Evolutionary conservation across 2,888 invertebrate genomes (phyloP), one percentile per base, ranked within the genome.

Genomic region (Neoascia interrupta): DNA sequence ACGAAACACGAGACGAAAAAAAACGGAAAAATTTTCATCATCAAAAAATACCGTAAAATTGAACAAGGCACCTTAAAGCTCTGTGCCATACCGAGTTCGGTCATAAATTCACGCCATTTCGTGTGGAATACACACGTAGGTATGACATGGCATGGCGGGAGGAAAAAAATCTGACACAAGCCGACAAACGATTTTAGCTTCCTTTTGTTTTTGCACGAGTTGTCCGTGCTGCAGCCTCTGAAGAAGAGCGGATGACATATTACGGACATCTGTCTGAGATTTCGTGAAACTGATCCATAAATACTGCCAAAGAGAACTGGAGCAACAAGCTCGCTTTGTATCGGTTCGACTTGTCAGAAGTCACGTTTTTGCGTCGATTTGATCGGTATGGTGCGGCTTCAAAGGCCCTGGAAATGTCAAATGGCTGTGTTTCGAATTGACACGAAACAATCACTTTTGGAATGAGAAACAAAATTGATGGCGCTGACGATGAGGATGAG

Each of bases 371-470:
- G 19, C 8, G 23, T 47, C 8, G 5, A 23, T 3, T 60, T 45
- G 49, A 49, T 19, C 37, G 37, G 13, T 18, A 39, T 28, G 31
- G 13, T 31, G 43, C 43, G 26, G 4, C 26, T 19, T n/a, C n/a
- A n/a, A n/a, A n/a, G n/a, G n/a, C n/a, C 47, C 16, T 51, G 51
- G 8, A 60, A 60, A 69, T 69, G 69, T 69, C 69, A 69, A 58
- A n/a, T 69, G 8, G 69, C 18, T 69, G 41, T 69, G 49, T 69
- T 58, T 60, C 69, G 51, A 60, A 60, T 69, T 69, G 58, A 60
- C 58, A 69, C 69, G 58, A 69, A 69, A 26, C 69, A 60, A 69
- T 60, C 68, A 60, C 68, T 43, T 68, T 60, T 51, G 58, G 19
- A 19, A 13, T 28, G 26, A 21, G 28, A 39, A 56, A 47, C 28